Percentiles rank a stretch among this genome's conserved stretches.
phyloP scores from a whole-genome alignment of 2,888 invertebrate genomes.

The Odontocolon sp. region DNA sequence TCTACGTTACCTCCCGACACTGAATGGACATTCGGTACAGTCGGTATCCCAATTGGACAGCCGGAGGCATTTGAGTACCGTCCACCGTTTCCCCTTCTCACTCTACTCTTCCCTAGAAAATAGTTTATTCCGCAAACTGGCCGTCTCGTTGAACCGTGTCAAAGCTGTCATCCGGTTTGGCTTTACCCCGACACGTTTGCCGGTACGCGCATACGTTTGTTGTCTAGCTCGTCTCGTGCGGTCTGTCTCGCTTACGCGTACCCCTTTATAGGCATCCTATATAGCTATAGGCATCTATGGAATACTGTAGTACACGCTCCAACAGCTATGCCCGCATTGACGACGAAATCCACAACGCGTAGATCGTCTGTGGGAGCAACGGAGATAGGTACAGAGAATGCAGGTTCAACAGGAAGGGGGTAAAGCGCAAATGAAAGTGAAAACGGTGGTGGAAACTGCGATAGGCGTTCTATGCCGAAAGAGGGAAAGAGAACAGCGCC shows the following conservation, averaged over 20 bases:
- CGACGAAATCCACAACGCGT: conserved; percentile 26
- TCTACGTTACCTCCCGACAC: no score
- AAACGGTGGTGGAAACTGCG: conserved; percentile 51
- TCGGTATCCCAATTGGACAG: no score
- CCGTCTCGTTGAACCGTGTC: conserved; percentile 57
- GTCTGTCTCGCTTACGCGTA: conserved; percentile 33
- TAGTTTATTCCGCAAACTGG: conserved; percentile 61
- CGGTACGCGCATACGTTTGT: conserved; percentile 51
- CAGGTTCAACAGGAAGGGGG: conserved; percentile 10
- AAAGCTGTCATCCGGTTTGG: conserved; percentile 61
- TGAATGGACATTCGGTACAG: no score
- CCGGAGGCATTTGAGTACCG: conserved; percentile 30
- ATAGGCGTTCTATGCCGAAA: conserved; percentile 35
- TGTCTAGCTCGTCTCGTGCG: conserved; percentile 34
- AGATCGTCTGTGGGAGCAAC: not conserved
- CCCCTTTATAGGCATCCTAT: not conserved
- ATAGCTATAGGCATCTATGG: conserved; percentile 4
- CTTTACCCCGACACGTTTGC: conserved; percentile 58
- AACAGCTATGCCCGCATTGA: conserved; percentile 30
- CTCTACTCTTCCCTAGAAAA: conserved; percentile 45
- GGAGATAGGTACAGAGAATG: not conserved
- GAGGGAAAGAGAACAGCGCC: conserved; percentile 48
- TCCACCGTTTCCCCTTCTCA: conserved; percentile 24
- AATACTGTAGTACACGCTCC: conserved; percentile 14
- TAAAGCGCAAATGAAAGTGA: conserved; percentile 53